Evolutionary conservation across 1,140 invertebrate species (phyloP).

Genomic region (Drosophila triauraria): DNA sequence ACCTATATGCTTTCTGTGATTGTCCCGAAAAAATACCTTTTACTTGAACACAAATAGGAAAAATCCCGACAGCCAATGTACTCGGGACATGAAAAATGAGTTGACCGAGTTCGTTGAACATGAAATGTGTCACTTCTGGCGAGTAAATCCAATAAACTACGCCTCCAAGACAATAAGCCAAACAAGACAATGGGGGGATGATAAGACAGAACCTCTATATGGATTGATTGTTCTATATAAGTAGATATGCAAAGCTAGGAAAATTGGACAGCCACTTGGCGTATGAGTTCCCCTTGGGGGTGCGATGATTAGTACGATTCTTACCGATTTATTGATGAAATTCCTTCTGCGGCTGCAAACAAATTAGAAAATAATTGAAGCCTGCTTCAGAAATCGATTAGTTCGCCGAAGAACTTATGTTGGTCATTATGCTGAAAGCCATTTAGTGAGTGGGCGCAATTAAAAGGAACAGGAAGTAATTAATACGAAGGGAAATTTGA

Average conservation of each 20-base stretch:
- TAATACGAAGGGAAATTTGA: background rate
- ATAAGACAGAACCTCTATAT: conserved; percentile 27
- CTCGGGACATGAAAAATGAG: conserved; percentile 30
- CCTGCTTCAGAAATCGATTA: conserved; percentile 45
- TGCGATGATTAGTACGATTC: conserved; percentile 39
- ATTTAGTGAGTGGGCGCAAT: conserved; percentile 28
- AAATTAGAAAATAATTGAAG: conserved; percentile 79
- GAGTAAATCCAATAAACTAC: conserved; percentile 63
- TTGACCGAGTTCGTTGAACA: conserved; percentile 58
- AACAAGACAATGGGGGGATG: conserved; percentile 27
- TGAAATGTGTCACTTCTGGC: conserved; percentile 52
- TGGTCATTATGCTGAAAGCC: conserved; percentile 49
- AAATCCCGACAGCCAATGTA: conserved; percentile 10
- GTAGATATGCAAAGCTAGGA: conserved; percentile 13
- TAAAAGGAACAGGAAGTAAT: conserved; percentile 29
- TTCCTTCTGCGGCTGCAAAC: conserved; percentile 37
- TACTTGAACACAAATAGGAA: conserved; percentile 15
- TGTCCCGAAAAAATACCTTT: conserved; percentile 3
- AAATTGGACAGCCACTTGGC: conserved; percentile 21
- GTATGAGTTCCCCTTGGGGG: background rate
- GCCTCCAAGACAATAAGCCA: conserved; percentile 23
- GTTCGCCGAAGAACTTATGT: conserved; percentile 22
- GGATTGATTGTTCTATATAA: conserved; percentile 28
- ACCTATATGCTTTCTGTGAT: background rate
- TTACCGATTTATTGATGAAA: conserved; percentile 48